Evolutionary conservation across 92 coral and sea anemone genomes (phyloP), one percentile per base, ranked within the genome.

Genomic region (Umimayanthus chanpuru): DNA sequence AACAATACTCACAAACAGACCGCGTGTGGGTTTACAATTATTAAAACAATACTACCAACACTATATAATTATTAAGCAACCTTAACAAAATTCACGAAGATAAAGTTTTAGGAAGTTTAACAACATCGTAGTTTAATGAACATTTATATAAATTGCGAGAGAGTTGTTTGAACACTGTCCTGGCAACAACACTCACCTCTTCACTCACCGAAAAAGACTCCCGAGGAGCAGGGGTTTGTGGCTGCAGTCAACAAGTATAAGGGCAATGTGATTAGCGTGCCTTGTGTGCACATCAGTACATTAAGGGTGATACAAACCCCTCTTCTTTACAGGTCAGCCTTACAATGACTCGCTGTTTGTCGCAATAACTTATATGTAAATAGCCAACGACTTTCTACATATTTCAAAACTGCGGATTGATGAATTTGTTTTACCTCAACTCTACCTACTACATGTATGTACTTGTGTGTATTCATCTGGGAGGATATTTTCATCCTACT

Each of bases 171-270:
- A 55, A 80, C 71, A 67, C 55, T 72, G 78, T 41, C 10, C 28
- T 25, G 64, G 43, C 43, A 23, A 25, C 1, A 66, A 25, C 82
- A 77, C 98, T 94, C 94, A 94, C 98, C 98, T 94, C 91, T 38
- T 91, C 92, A 80, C 92, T 92, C 78, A 95, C 88, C 79, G 92
- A 91, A 89, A 95, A 95, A 84, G 98, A 95, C 88, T 88, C 98
- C 85, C 87, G 87, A 47, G 87, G 43, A 26, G 76, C 65, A 83
- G 87, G 68, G 87, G 78, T 83, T 67, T 83, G 44, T 58, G 26
- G 84, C 84, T 80, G 84, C 71, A 80, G 84, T 83, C 71, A 40
- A 44, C 56, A 83, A 83, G 87, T 47, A 83, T 43, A 83, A 70
- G 65, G 18, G 41, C 55, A 25, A 15, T 70, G 76, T 25, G 9